Percentiles rank a stretch among this genome's conserved stretches.
Conservation (phyloP, 2,797 vertebrate genomes). For the Heliangelus exortis region DNA sequence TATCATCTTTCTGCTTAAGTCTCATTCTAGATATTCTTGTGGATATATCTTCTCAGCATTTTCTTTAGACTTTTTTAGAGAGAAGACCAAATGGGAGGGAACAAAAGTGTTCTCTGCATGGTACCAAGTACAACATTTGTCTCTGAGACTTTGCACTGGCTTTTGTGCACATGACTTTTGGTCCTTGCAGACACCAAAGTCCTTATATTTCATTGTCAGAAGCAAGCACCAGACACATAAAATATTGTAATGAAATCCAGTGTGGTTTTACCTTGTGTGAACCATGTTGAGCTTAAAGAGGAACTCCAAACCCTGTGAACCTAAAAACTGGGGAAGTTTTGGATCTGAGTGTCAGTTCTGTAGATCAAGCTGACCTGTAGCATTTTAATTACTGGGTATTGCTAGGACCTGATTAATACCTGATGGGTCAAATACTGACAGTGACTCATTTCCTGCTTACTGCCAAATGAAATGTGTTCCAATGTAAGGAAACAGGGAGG, state of each 20-base stretch:
- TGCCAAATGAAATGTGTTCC: constrained; percentile 18
- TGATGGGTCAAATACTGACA: constrained; percentile 5
- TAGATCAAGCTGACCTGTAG: neutral
- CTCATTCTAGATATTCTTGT: neutral
- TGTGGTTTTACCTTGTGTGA: neutral
- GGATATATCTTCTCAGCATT: neutral
- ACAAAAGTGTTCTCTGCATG: neutral
- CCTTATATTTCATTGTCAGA: neutral
- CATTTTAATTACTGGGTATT: constrained; percentile 1
- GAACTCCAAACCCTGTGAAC: neutral
- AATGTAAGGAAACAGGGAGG: constrained; percentile 19
- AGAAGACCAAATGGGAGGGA: neutral
- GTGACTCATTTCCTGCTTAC: neutral
- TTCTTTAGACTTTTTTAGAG: neutral
- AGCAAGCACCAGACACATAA: neutral
- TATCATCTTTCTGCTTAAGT: neutral
- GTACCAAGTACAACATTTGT: neutral
- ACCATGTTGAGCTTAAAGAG: neutral
- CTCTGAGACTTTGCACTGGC: neutral
- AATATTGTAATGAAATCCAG: neutral
- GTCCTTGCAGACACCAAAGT: neutral
- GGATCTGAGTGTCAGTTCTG: neutral
- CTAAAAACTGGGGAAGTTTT: neutral
- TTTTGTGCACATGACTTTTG: neutral
- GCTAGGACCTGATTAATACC: neutral